Conservation (phyloP, 2,888 invertebrate species). For the Limenitis camilla region DNA sequence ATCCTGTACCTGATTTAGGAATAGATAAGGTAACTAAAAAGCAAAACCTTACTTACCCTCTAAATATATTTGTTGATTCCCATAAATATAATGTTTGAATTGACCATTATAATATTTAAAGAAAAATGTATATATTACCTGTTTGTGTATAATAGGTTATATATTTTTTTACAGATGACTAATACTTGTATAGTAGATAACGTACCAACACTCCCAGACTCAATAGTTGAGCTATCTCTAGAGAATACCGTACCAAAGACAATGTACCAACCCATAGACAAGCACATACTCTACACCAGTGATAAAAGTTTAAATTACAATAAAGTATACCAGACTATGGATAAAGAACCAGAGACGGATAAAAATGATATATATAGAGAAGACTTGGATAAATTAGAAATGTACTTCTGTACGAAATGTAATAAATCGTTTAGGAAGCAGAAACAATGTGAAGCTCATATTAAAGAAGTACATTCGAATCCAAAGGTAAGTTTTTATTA, state of each 20-base stretch:
- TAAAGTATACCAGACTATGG: conserved; percentile 53
- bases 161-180: conserved; percentile 47
- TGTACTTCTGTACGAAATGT: conserved; percentile 57
- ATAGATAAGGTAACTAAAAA: conserved; percentile 72
- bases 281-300: conserved; percentile 55
- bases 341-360: conserved; percentile 44
- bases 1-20: conserved; percentile 52
- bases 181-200: conserved; percentile 66
- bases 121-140: too few relatives aligned
- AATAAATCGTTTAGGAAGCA: conserved; percentile 77
- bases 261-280: conserved; percentile 61
- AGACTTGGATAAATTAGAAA: conserved; percentile 50
- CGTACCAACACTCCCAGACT: conserved; percentile 58
- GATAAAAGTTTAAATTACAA: conserved; percentile 50
- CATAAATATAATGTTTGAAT: too few relatives aligned
- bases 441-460: conserved; percentile 77
- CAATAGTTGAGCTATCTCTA: conserved; percentile 64
- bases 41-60: too few relatives aligned
- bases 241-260: conserved; percentile 63
- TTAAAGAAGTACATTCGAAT: conserved; percentile 71
- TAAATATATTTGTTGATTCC: too few relatives aligned
- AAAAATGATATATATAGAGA: conserved; percentile 45
- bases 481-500: conserved; percentile 44
- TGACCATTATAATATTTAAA: too few relatives aligned
- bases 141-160: too few relatives aligned